Evolutionary conservation across 1,140 invertebrate genomes (phyloP), one percentile per base, ranked within the genome.

Genomic region (Halictus rubicundus): DNA sequence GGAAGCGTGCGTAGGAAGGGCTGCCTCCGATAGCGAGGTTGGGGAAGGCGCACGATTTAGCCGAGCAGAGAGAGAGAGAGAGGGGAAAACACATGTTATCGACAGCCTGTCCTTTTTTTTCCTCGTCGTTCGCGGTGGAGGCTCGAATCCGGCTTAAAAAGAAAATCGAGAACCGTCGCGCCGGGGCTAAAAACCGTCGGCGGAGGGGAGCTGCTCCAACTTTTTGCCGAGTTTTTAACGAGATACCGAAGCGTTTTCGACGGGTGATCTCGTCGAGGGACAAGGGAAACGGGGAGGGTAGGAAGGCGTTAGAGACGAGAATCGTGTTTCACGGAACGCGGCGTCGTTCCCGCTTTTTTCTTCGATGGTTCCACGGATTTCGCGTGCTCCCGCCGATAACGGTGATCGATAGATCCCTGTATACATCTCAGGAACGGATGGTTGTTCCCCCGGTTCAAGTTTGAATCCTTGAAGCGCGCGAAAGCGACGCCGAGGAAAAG

Each of bases 21-120:
- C 52, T 32, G 32, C 32, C 32, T 61, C 42, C 42, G 54, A 65
- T 74, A 60, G 64, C 66, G 37, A 77, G 52, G 39, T 37, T 64
- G 25, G 14, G 65, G 25, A n/a, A 25, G 42, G 49, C 46, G 60
- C 21, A 42, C 52, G 25, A 75, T 42, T 85, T 64, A 85, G 82
- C 77, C 80, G 72, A 59, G 32, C 3, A 32, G 32, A 46, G 42
- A 46, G 10, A 61, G 71, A 32, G 32, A 46, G 42, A 46, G 10
- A 61, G 71, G 76, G 73, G 78, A 83, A 86, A 87, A 87, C 84
- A 86, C 74, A 63, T 87, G 85, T 86, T 86, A 87, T 87, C 84
- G 85, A 81, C 84, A 86, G 71, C 42, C 71, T 70, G 63, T 68
- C 70, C 63, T 74, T 81, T 86, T 81, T 83, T 86, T 52, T 14